Base-by-base conservation (phyloP, 23 tunicate genomes). In the Trididemnum miniatum region DNA sequence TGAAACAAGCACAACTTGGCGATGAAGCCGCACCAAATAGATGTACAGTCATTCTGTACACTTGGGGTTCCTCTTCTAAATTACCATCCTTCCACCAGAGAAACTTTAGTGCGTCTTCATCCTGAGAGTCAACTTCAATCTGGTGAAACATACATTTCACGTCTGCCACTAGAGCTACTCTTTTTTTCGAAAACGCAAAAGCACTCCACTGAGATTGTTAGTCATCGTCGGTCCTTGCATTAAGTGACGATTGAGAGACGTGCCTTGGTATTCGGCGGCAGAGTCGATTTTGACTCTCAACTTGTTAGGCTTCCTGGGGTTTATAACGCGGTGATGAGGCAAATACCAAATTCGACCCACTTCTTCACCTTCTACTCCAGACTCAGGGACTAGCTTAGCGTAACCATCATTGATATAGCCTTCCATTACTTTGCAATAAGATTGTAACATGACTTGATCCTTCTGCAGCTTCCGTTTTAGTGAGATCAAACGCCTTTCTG, bases 251-350 rank as follows among this genome's bases (percentile, higher is more conserved):
- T 25, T 71, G n/a, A 71, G 26, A 71, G 76, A 71, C 26, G 76
- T 31, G 5, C 76, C 76, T 27, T 71, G n/a, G 30, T 71, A 71
- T 30, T 71, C 44, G 5, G 76, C 39, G 5, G 38, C 76, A 24
- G 44, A 71, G n/a, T 71, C 76, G 76, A 71, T 25, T 23, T 25
- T 40, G 30, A 71, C 30, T 15, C 44, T 20, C 38, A 71, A 40
- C 44, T 71, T 71, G 38, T 71, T 24, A 2, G 76, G 76, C 76
- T 71, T 64, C 30, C 7, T 34, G 3, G 76, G 76, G 40, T 71
- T 71, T 5, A 71, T 20, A 28, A 71, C 76, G 39, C 26, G 44
- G 40, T 71, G 76, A 71, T 71, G 76, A 24, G 76, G 76, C n/a
- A 71, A 24, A 35, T 27, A 71, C 76, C 76, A 71, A 44, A 44